phyloP scores from a whole-genome alignment of 2,888 invertebrate species.

The Notodonta ziczac region DNA sequence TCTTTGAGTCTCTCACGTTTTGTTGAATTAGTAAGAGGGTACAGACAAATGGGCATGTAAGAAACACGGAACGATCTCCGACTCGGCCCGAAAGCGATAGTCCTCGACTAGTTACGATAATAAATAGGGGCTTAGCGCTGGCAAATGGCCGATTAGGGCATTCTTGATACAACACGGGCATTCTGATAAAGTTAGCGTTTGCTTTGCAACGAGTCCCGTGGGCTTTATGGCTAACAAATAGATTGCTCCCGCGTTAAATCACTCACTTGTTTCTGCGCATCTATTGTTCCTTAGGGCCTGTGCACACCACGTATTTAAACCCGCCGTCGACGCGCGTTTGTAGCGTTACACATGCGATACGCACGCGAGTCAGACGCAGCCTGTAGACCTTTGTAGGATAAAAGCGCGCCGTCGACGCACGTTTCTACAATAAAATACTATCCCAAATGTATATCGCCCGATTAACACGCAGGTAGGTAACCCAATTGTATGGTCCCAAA shows the following conservation, averaged over 20 bases:
- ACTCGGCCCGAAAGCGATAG: slow-evolving; percentile 72
- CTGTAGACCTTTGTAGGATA: too few relatives aligned
- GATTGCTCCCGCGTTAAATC: slow-evolving; percentile 62
- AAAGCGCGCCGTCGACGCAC: too few relatives aligned
- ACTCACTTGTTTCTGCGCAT: slow-evolving; percentile 42
- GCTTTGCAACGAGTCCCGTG: slow-evolving; percentile 68
- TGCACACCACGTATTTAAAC: too few relatives aligned
- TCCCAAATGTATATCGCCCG: too few relatives aligned
- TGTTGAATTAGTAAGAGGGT: slow-evolving; percentile 78
- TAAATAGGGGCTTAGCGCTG: slow-evolving; percentile 73
- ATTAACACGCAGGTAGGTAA: too few relatives aligned
- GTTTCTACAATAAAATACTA: too few relatives aligned
- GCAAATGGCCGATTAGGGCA: slow-evolving; percentile 77
- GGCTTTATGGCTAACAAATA: slow-evolving; percentile 65
- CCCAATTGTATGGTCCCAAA: too few relatives aligned
- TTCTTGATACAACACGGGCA: slow-evolving; percentile 75
- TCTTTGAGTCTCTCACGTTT: slow-evolving; percentile 66
- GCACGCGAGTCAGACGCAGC: too few relatives aligned
- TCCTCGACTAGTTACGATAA: slow-evolving; percentile 77
- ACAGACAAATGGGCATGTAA: slow-evolving; percentile 69
- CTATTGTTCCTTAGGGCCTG: slow-evolving; percentile 5
- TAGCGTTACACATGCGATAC: too few relatives aligned
- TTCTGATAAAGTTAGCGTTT: slow-evolving; percentile 78
- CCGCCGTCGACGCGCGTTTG: too few relatives aligned
- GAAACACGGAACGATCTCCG: slow-evolving; percentile 67